Evolutionary conservation across 2,797 vertebrate genomes (phyloP).

Genomic region (Macropodus opercularis): DNA sequence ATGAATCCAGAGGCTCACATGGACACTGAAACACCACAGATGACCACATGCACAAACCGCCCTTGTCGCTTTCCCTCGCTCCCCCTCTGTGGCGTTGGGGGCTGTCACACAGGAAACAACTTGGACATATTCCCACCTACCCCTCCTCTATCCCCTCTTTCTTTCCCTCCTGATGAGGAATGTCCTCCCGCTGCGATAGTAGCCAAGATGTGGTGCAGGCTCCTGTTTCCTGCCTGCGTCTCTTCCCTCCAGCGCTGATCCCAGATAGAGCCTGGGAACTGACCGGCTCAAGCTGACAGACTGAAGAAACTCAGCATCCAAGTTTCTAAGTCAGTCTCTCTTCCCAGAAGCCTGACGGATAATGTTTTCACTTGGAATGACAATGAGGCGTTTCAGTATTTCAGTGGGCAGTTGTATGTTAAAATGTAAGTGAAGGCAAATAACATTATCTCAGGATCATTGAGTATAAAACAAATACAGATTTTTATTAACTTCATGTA

Average conservation of each 20-base stretch:
- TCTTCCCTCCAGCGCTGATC: constrained; percentile 74
- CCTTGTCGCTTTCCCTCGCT: constrained; percentile 20
- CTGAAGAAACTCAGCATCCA: constrained; percentile 25
- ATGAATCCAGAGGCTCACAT: constrained; percentile 55
- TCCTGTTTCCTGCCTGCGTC: constrained; percentile 77
- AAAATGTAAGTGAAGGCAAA: constrained; percentile 31
- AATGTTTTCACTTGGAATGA: constrained; percentile 36
- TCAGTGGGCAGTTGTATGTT: constrained; percentile 22
- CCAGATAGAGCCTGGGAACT: constrained; percentile 78
- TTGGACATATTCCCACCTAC: constrained; percentile 59
- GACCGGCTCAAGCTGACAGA: constrained; percentile 51
- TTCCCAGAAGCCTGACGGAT: constrained; percentile 34
- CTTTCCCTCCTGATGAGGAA: constrained; percentile 65
- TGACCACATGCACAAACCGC: constrained; percentile 53
- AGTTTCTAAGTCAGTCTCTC: constrained; percentile 38
- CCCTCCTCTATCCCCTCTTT: neutral
- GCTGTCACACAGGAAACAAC: constrained; percentile 72
- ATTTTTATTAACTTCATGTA: constrained; percentile 65
- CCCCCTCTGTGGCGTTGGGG: constrained; percentile 41
- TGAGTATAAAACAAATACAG: constrained; percentile 60
- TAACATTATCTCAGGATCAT: constrained; percentile 19
- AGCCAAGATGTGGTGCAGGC: constrained; percentile 67
- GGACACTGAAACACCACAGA: constrained; percentile 37
- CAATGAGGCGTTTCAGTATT: constrained; percentile 31
- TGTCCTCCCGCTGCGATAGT: constrained; percentile 78